A percentile compares a stretch with the other conserved stretches of the same genome.
Evolutionary conservation across 2,113 vertebrate species (phyloP).

Genomic region (Alosa alosa): DNA sequence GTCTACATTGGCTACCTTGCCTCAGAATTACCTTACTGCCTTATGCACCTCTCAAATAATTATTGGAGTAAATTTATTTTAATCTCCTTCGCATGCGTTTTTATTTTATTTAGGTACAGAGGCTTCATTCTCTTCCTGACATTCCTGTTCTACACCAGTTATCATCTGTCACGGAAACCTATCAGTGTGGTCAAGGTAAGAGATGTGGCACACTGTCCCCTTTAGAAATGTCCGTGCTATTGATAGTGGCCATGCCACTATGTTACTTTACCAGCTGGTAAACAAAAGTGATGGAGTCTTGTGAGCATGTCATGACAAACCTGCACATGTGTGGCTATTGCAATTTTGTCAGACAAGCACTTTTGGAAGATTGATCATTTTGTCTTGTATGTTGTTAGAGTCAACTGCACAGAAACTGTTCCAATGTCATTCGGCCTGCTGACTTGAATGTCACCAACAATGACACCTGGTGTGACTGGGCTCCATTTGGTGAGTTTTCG

Average conservation of each 20-base stretch:
- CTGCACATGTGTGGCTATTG: background rate
- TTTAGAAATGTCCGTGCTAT: background rate
- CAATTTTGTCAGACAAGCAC: background rate
- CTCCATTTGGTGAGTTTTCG: constrained; percentile 84
- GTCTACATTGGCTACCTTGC: background rate
- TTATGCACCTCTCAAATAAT: background rate
- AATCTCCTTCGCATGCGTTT: background rate
- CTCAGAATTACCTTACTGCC: background rate
- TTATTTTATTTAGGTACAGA: constrained; percentile 77
- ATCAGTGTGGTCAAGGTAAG: constrained; percentile 96
- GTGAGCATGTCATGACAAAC: background rate
- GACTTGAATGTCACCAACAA: constrained; percentile 74
- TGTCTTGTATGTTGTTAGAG: constrained; percentile 69
- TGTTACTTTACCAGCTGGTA: background rate
- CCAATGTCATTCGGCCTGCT: constrained; percentile 57
- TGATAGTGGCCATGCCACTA: too few species aligned
- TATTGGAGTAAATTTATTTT: background rate
- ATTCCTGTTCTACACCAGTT: constrained; percentile 89
- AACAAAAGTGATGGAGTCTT: background rate
- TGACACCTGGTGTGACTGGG: constrained; percentile 89
- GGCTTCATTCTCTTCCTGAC: constrained; percentile 85
- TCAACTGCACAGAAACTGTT: constrained; percentile 91
- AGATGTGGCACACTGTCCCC: background rate
- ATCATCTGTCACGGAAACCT: constrained; percentile 94
- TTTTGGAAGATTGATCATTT: background rate